phyloP scores from a whole-genome alignment of 2,888 invertebrate species.

The Acanthacorydalis orientalis region DNA sequence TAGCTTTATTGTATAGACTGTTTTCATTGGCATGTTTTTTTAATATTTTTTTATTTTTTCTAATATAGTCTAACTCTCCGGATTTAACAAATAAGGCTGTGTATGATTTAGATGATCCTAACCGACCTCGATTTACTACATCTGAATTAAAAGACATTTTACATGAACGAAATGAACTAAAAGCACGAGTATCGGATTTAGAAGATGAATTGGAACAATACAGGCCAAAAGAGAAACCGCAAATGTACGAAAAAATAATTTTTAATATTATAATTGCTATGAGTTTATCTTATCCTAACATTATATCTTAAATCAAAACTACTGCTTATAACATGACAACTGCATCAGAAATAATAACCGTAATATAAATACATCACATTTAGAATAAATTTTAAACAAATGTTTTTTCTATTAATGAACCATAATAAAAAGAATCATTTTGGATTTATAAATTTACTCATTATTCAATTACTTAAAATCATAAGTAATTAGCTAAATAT shows the following conservation, averaged over 20 bases:
- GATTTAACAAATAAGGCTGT: constrained; percentile 38
- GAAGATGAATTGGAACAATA: constrained; percentile 77
- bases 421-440: no score
- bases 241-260: constrained; percentile 25
- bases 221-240: constrained; percentile 37
- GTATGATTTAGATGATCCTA: constrained; percentile 48
- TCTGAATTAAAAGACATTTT: constrained; percentile 73
- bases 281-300: no score
- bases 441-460: no score
- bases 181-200: constrained; percentile 80
- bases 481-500: no score
- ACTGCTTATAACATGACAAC: background rate
- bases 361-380: no score
- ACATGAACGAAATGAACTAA: constrained; percentile 83
- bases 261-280: constrained; percentile 1
- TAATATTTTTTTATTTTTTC: background rate
- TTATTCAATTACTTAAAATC: no score
- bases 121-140: constrained; percentile 68
- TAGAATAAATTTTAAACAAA: no score
- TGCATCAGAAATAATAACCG: no score
- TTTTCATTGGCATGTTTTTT: background rate
- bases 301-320: constrained; percentile 7
- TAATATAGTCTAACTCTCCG: constrained; percentile 26
- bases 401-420: no score
- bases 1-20: background rate